Conservation (phyloP, 2,888 invertebrate genomes). For the Drosophila testacea region DNA sequence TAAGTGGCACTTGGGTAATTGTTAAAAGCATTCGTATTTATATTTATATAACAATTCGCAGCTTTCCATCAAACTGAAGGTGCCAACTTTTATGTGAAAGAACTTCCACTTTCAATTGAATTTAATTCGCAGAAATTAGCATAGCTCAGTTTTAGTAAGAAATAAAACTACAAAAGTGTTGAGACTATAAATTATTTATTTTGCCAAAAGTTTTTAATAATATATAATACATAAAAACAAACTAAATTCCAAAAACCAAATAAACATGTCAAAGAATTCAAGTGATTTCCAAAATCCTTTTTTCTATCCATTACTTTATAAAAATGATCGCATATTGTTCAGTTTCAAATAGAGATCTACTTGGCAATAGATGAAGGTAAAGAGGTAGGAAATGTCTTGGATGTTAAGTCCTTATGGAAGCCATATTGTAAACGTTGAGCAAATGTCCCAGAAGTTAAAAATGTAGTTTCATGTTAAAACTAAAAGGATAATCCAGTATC, state of each 20-base stretch:
- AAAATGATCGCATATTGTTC: too few relatives aligned
- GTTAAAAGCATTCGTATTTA: conserved; percentile 11
- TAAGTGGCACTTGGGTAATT: conserved; percentile 17
- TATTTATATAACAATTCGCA: conserved; percentile 14
- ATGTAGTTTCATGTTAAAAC: not conserved
- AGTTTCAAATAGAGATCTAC: too few relatives aligned
- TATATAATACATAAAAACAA: too few relatives aligned
- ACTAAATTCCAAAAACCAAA: not conserved
- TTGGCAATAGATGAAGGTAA: not conserved
- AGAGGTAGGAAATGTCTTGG: not conserved
- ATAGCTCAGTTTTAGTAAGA: not conserved
- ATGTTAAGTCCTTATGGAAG: not conserved
- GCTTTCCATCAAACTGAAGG: conserved; percentile 15
- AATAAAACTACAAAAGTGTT: not conserved
- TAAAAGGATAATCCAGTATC: not conserved
- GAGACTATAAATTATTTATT: not conserved
- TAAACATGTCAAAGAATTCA: too few relatives aligned
- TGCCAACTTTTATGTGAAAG: not conserved
- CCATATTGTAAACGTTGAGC: not conserved
- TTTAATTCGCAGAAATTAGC: not conserved
- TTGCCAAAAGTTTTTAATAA: too few relatives aligned
- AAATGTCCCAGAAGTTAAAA: not conserved
- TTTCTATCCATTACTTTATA: too few relatives aligned
- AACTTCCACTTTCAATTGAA: not conserved
- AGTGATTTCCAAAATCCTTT: too few relatives aligned